Conservation (phyloP, 2,888 invertebrate genomes). For the Macrosiphum euphorbiae region DNA sequence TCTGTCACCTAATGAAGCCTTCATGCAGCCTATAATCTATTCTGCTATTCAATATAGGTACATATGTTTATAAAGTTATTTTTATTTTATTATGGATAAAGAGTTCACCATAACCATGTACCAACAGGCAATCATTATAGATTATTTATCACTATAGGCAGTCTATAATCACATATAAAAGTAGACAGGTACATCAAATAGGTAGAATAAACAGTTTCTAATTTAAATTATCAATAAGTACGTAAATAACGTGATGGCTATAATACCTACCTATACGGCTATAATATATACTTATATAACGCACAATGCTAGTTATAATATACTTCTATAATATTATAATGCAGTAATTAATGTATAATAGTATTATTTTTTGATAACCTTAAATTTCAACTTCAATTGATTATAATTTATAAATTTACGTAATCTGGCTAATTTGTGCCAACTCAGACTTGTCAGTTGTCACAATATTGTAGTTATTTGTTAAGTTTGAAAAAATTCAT, state of each 20-base stretch:
- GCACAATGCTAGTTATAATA: neutral
- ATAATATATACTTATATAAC: neutral
- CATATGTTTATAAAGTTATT: neutral
- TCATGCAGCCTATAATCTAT: constrained; percentile 12
- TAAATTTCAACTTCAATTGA: neutral
- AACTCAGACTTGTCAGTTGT: neutral
- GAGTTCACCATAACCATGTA: constrained; percentile 11
- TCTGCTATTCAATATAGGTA: constrained; percentile 35
- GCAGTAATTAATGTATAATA: neutral
- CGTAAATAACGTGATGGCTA: neutral
- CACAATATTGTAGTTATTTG: neutral
- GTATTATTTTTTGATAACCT: neutral
- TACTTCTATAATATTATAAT: neutral
- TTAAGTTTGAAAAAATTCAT: neutral
- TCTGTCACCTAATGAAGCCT: constrained; percentile 40
- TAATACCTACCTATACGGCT: neutral
- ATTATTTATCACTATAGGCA: neutral
- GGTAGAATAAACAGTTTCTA: neutral
- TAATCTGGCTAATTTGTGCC: neutral
- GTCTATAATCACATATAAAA: neutral
- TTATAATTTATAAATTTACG: neutral
- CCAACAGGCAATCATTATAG: neutral
- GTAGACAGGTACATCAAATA: neutral
- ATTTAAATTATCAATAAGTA: neutral
- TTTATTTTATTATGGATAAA: neutral